These are phyloP conservation scores for Numenius phaeopus DNA, from an alignment of 2,797 vertebrate species.

Conservation along the genomic window DNA sequence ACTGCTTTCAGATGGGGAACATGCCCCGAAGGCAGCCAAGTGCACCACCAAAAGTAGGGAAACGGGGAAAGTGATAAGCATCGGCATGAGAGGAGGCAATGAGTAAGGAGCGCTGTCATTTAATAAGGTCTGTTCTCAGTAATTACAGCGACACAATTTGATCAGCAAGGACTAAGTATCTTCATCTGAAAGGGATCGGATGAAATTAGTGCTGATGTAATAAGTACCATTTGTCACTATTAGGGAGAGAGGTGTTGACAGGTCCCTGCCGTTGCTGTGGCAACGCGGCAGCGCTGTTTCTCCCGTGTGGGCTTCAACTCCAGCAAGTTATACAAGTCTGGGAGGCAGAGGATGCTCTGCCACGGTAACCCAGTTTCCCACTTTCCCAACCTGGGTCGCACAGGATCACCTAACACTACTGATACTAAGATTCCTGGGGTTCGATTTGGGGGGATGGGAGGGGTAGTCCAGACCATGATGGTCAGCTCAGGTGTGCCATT, in stretches of 20 bases:
- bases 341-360: background rate
- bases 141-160: constrained; percentile 94
- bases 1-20: rapidly evolving
- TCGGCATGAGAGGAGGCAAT: constrained; percentile 79
- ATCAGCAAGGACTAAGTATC: constrained; percentile 93
- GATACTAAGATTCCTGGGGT: background rate
- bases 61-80: constrained; percentile 73
- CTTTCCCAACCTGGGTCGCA: background rate
- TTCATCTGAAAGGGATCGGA: constrained; percentile 91
- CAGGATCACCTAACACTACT: background rate
- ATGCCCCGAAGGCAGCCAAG: background rate
- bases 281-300: constrained; percentile 67
- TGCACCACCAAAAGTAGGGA: background rate
- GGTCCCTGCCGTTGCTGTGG: constrained; percentile 84
- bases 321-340: constrained; percentile 8
- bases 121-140: constrained; percentile 94
- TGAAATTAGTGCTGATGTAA: constrained; percentile 95
- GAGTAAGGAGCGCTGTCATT: constrained; percentile 84
- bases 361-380: background rate
- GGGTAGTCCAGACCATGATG: rapidly evolving
- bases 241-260: constrained; percentile 91
- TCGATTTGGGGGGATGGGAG: rapidly evolving
- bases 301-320: constrained; percentile 40
- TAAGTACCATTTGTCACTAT: constrained; percentile 96
- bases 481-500: background rate